These are phyloP conservation scores for Drusus annulatus DNA, from an alignment of 1,140 invertebrate species.

Conservation along the genomic window DNA sequence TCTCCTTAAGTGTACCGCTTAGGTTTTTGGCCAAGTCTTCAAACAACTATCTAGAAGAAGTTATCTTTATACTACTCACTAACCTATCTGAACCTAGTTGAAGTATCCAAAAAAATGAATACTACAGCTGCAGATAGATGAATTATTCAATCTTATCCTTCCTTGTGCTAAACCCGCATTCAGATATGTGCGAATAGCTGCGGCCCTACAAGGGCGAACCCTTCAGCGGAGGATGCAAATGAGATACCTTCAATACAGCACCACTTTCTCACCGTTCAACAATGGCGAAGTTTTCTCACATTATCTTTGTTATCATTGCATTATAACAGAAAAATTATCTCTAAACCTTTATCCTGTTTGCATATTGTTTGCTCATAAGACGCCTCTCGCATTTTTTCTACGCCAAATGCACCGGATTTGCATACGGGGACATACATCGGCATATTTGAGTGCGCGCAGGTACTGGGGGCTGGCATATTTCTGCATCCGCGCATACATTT, in stretches of 20 bases:
- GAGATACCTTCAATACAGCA: constrained; percentile 27
- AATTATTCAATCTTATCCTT: constrained; percentile 50
- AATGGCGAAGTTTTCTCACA: constrained; percentile 56
- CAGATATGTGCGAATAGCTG: constrained; percentile 45
- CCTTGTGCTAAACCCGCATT: constrained; percentile 36
- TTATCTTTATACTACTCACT: too few species aligned
- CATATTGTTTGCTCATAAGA: constrained; percentile 55
- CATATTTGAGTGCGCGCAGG: constrained; percentile 27
- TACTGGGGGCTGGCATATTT: constrained; percentile 17
- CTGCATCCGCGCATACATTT: constrained; percentile 48
- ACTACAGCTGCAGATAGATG: constrained; percentile 43
- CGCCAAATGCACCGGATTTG: constrained; percentile 35
- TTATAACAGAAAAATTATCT: constrained; percentile 58
- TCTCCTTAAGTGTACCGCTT: too few species aligned
- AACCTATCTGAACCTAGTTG: too few species aligned
- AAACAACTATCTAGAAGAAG: too few species aligned
- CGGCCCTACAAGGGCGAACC: constrained; percentile 24
- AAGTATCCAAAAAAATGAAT: background rate
- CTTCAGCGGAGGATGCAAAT: constrained; percentile 24
- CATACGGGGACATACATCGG: constrained; percentile 27
- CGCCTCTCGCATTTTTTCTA: constrained; percentile 36
- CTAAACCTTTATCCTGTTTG: constrained; percentile 52
- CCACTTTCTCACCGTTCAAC: constrained; percentile 53
- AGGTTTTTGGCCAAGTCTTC: too few species aligned
- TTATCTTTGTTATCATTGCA: constrained; percentile 59